Evolutionary conservation across 1,140 invertebrate species (phyloP).

Genomic region (Apis florea): DNA sequence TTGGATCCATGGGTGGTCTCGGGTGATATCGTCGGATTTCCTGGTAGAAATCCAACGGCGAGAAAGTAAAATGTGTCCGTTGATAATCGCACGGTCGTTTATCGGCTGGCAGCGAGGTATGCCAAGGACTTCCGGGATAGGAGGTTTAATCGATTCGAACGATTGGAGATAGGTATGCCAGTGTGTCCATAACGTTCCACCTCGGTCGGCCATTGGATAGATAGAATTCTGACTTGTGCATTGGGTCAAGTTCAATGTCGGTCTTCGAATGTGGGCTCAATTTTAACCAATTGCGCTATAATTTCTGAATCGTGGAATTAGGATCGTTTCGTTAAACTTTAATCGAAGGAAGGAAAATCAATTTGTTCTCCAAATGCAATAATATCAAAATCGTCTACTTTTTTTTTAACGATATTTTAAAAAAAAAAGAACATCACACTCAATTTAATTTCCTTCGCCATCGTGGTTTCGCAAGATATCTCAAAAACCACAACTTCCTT

Average conservation of each 20-base stretch:
- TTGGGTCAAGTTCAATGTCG: background rate
- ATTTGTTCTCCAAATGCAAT: too few relatives aligned
- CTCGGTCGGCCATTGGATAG: background rate
- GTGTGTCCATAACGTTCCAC: background rate
- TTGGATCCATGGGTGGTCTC: conserved; percentile 20
- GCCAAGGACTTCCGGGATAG: conserved; percentile 37
- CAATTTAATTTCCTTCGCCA: too few relatives aligned
- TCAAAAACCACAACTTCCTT: too few relatives aligned
- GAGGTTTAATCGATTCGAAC: conserved; percentile 28
- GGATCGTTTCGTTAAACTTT: too few relatives aligned
- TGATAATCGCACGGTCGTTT: conserved; percentile 31
- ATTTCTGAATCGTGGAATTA: too few relatives aligned
- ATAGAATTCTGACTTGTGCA: background rate
- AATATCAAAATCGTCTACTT: too few relatives aligned
- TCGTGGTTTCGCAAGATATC: too few relatives aligned
- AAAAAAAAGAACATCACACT: too few relatives aligned
- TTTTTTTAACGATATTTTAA: too few relatives aligned
- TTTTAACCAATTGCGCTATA: too few relatives aligned
- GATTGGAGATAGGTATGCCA: conserved; percentile 1
- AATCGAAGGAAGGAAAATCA: too few relatives aligned
- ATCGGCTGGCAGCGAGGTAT: conserved; percentile 39
- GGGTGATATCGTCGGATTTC: conserved; percentile 18
- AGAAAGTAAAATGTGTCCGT: conserved; percentile 32
- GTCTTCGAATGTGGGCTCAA: too few relatives aligned
- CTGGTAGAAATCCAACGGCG: conserved; percentile 11